Base-by-base conservation (phyloP, 2,797 vertebrate species). In the Melanotaenia trifasciata region DNA sequence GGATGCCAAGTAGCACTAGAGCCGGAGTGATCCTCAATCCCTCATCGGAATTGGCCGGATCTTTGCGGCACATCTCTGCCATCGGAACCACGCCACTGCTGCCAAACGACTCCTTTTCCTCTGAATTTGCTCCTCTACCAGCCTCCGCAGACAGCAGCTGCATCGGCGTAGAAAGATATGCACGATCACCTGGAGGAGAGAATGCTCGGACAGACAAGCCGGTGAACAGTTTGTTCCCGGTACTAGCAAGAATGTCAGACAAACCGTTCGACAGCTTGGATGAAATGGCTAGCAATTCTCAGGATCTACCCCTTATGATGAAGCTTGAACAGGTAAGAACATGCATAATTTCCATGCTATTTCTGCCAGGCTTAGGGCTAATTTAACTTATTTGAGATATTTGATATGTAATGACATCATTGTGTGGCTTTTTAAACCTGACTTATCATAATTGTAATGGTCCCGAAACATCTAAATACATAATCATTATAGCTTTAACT, bases 301-400 rank as follows among this genome's bases (percentile, higher is more conserved):
- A 83, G 58, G 90, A 92, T 1, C 86, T 95, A 61, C 89, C 94
- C 2, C 90, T 98, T 67, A 87, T 91, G 64, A 91, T 94, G 80
- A 97, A 95, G 78, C 94, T 98, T 7, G 95, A 98, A 62, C 95
- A 98, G 96, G 97, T 98, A 92, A 16, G 20, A 6, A 10, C 5
- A 38, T 12, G 14, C 24, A 30, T 53, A 47, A 5, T 65, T 43
- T 61, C 36, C 0, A 30, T 53, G 2, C n/a, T 20, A 7, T 22
- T 28, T 56, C 13, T 56, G 30, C 24, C 16, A 11, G 56, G 40
- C 1, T 18, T 9, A 7, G 18, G n/a, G 8, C 11, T 32, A 32
- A 3, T 58, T 58, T 58, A 4, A 35, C 11, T n/a, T 14, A 24
- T 59, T 36, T 38, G 6, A 53, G 3, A 53, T 24, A 26, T 53